Evolutionary conservation across 2,113 vertebrate genomes (phyloP), one percentile per base, ranked within the genome.

Genomic region (Orientallactaga bullata): DNA sequence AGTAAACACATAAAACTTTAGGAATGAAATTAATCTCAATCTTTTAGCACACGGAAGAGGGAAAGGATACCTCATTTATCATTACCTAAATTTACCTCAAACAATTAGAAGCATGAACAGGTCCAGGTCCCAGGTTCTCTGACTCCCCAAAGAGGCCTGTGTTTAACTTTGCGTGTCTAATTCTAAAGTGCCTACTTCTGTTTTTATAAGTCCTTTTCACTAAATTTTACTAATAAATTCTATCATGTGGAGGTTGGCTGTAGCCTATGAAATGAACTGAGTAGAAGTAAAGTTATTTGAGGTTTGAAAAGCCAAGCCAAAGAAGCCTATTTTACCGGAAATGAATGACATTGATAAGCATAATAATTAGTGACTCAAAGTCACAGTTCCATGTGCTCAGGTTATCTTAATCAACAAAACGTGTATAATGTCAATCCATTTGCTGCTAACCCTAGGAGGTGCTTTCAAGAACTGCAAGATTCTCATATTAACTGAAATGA

Each of bases 401-500:
- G 86, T 87, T 89, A 96, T 69, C 26, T 69, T 77, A 91, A 94
- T 73, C 66, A 80, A 83, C 60, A 86, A n/a, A 88, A 60, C 83
- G 79, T 89, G 47, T 84, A 91, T 90, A 92, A 71, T 89, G 87
- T 83, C 80, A 89, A n/a, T 65, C 42, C n/a, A 68, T 74, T 93
- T 72, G 37, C 83, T 87, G 58, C 84, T 86, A 90, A 89, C 73
- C 32, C 51, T 85, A 88, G 20, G 71, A 94, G 42, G 16, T 91
- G 3, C 21, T 93, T 93, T 87, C 89, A 68, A 93, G 58, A 96
- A 91, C 95, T 68, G 47, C 24, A 96, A 85, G 21, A 58, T 69
- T 91, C 94, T 96, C 87, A 72, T 91, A 88, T 85, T 95, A 95
- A 94, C 95, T 96, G 81, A 80, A 89, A 94, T 77, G 95, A 95